phyloP scores from a whole-genome alignment of 2,888 invertebrate genomes.

The Campaea margaritaria region DNA sequence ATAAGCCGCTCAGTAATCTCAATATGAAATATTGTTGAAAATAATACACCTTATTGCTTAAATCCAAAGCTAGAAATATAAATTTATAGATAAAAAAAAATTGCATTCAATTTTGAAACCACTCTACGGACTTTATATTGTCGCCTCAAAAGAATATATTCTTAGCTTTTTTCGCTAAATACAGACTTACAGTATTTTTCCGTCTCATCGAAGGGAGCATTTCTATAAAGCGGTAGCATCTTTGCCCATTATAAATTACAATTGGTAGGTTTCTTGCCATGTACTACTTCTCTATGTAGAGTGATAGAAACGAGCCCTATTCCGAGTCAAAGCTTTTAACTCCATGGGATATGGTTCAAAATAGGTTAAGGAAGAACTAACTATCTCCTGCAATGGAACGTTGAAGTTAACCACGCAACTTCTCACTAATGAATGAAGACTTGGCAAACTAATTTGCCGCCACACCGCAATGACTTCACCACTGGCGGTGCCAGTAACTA shows the following conservation, averaged over 20 bases:
- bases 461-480: slow-evolving; percentile 54
- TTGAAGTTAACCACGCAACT: slow-evolving; percentile 65
- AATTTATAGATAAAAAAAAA: too few species aligned
- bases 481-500: slow-evolving; percentile 56
- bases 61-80: too few species aligned
- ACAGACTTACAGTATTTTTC: not conserved
- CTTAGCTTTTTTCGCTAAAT: not conserved
- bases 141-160: too few species aligned
- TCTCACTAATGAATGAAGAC: slow-evolving; percentile 69
- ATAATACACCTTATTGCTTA: too few species aligned
- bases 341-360: slow-evolving; percentile 9
- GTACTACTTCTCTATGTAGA: slow-evolving; percentile 23
- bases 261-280: slow-evolving; percentile 41
- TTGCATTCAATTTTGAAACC: too few species aligned
- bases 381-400: slow-evolving; percentile 38
- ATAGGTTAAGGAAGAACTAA: not conserved
- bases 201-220: slow-evolving; percentile 6
- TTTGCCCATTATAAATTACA: slow-evolving; percentile 48
- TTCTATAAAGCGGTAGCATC: slow-evolving; percentile 8
- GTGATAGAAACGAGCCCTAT: slow-evolving; percentile 7
- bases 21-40: too few species aligned
- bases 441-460: slow-evolving; percentile 69
- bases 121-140: too few species aligned
- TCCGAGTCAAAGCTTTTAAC: not conserved
- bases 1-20: too few species aligned